Evolutionary conservation across 2,113 vertebrate species (phyloP).

Genomic region (Eptatretus burgeri): DNA sequence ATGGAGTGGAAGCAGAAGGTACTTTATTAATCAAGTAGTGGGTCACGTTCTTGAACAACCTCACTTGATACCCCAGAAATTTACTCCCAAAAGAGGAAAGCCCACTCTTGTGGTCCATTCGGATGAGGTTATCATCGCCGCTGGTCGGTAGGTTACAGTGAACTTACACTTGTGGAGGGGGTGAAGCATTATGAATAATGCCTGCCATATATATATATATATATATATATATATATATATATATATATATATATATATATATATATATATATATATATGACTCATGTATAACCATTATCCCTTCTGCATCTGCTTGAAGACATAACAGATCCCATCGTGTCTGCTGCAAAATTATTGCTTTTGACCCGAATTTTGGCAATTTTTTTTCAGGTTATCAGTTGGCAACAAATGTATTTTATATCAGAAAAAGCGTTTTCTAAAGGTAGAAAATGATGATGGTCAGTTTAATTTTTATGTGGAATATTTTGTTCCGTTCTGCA

Average conservation of each 20-base stretch:
- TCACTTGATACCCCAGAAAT: too few species aligned
- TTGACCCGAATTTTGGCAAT: neutral
- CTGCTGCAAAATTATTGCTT: neutral
- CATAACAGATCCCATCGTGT: neutral
- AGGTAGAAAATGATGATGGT: too few species aligned
- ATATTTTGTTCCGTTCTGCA: neutral
- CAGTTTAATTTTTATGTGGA: neutral
- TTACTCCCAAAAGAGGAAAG: neutral
- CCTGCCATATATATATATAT: neutral
- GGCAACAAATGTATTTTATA: neutral
- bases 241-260: too few species aligned
- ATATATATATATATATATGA: too few species aligned
- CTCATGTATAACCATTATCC: too few species aligned
- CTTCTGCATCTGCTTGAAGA: neutral
- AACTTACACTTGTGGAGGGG: neutral
- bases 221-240: too few species aligned
- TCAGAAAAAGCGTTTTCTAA: neutral
- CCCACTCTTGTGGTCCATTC: neutral
- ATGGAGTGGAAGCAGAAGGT: constrained; percentile 54
- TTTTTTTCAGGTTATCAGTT: neutral
- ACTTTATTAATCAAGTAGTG: constrained; percentile 12
- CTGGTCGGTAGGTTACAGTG: neutral
- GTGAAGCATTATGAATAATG: neutral
- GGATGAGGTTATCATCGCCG: neutral
- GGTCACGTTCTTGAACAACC: too few species aligned